Evolutionary conservation across 2,113 vertebrate genomes (phyloP).

Genomic region (Gasterosteus nipponicus): DNA sequence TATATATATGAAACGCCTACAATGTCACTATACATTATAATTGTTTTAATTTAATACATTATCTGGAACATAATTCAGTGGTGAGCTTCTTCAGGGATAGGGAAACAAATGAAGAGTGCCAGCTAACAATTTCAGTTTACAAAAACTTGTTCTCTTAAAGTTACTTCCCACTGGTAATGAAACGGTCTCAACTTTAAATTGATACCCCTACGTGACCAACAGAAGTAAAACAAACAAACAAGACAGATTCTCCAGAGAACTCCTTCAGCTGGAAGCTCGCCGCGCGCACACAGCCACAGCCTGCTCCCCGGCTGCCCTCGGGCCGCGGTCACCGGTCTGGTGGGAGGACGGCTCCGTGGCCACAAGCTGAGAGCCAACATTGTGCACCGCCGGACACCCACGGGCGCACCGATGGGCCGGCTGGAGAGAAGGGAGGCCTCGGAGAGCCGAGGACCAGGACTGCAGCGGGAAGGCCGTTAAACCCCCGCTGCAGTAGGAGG

Average conservation of each 20-base stretch:
- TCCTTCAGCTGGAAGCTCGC: too few species aligned
- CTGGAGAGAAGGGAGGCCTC: too few species aligned
- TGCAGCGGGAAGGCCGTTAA: not conserved
- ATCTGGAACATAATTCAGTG: not conserved
- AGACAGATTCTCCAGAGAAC: not conserved
- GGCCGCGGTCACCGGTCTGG: too few species aligned
- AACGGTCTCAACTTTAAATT: not conserved
- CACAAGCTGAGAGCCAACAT: too few species aligned
- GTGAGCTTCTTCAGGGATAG: not conserved
- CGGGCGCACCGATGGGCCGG: too few species aligned
- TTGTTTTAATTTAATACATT: not conserved
- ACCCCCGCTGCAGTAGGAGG: not conserved
- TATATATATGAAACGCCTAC: too few species aligned
- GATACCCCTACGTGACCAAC: not conserved
- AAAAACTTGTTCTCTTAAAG: not conserved
- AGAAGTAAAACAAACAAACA: not conserved
- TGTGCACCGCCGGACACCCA: too few species aligned
- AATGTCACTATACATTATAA: not conserved
- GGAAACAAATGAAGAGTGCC: not conserved
- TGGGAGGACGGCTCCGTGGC: too few species aligned
- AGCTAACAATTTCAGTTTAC: not conserved
- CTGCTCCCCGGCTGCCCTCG: too few species aligned
- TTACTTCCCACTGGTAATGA: not conserved
- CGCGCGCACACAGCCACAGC: too few species aligned
- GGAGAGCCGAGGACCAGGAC: too few species aligned